Percentiles rank a stretch among this genome's conserved stretches.
These are phyloP conservation scores for Phyllostomus hastatus DNA, from an alignment of 2,113 vertebrate genomes.

Conservation along the genomic window DNA sequence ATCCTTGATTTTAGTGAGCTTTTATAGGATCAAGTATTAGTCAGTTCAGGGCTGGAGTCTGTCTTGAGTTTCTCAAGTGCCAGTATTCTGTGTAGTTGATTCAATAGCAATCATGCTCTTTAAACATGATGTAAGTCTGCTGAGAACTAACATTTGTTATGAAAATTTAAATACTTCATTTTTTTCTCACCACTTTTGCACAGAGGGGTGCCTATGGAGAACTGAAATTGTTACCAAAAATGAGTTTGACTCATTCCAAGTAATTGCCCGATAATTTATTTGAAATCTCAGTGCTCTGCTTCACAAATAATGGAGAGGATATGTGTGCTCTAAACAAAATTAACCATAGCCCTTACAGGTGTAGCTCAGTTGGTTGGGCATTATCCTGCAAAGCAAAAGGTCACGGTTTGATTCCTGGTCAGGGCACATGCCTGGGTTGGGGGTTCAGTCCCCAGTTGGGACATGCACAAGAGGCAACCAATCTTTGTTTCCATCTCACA, in stretches of 20 bases:
- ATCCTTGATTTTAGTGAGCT: background rate
- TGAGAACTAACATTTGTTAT: constrained; percentile 5
- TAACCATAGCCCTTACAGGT: background rate
- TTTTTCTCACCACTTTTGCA: constrained; percentile 6
- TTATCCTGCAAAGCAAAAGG: too few species aligned
- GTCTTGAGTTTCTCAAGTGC: background rate
- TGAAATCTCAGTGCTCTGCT: constrained; percentile 26
- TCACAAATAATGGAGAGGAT: background rate
- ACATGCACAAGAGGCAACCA: too few species aligned
- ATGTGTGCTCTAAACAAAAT: background rate
- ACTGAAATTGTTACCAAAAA: constrained; percentile 20
- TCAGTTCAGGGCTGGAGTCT: background rate
- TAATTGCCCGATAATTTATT: constrained; percentile 38
- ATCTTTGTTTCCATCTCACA: too few species aligned
- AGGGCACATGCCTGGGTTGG: too few species aligned
- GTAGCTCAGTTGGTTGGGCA: too few species aligned
- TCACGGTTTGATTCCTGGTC: too few species aligned
- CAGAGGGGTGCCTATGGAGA: background rate
- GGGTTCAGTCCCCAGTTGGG: too few species aligned
- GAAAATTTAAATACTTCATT: constrained; percentile 16
- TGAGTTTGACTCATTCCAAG: background rate
- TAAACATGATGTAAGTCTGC: background rate
- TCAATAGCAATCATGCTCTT: background rate
- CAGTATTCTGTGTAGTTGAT: background rate
- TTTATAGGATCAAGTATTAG: background rate